Base-by-base conservation (phyloP, 2,797 vertebrate genomes). In the Liasis olivaceus region DNA sequence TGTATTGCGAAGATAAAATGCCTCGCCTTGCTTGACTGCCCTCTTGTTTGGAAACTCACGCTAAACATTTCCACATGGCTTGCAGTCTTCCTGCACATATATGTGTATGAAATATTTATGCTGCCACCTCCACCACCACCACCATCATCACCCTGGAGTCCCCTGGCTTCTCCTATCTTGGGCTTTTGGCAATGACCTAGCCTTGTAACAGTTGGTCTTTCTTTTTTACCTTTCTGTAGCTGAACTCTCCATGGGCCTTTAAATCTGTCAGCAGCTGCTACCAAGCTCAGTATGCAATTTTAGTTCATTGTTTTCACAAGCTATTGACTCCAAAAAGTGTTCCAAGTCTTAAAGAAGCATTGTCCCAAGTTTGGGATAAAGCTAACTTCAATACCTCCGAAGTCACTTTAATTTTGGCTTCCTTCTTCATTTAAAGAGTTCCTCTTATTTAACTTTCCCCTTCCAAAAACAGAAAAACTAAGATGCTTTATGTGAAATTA, bases 11-110 rank as follows among this genome's bases (percentile, higher is more conserved):
- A 95, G 93, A 95, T 96, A 97, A 96, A 96, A 94, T 95, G 95
- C 31, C 94, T 96, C 95, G 95, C 95, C 95, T 97, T 0, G 54
- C 96, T 96, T 96, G 96, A 95, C 96, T 97, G 95, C 94, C 93
- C 93, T 47, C 92, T 96, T 93, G 92, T 95, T 97, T 96, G 94
- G 94, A 97, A 96, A 96, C 86, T 96, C 93, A 96, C 93, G 94
- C 94, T 97, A 97, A 97, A 96, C 91, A 96, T 96, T 97, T 97
- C 97, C 97, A 97, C 95, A 97, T 97, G 97, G 93, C 93, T 96
- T 95, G 90, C 69, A 94, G 93, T 95, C 93, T 94, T 96, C 95
- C 95, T 94, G 90, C 91, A 94, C 91, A 94, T 20, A 24, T 72
- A 77, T 72, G 5, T 1, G 94, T 69, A 93, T 92, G 31, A 81